A percentile compares a stretch with the other conserved stretches of the same genome.
Evolutionary conservation across 1,140 invertebrate species (phyloP).

Genomic region (Euwallacea fornicatus): DNA sequence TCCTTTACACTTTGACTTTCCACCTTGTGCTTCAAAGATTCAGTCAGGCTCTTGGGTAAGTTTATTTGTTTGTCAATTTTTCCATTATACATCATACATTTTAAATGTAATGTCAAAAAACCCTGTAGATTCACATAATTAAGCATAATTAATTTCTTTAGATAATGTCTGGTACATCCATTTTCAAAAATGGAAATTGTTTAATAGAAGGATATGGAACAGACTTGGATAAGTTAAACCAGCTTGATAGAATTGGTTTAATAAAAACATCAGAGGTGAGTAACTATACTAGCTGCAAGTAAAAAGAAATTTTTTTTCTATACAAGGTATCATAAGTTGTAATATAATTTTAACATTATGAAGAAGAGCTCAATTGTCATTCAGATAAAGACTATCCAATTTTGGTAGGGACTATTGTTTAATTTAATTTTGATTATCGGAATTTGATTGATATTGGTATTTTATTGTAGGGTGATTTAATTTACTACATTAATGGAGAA

Average conservation of each 20-base stretch:
- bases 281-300: too few relatives aligned
- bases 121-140: not conserved
- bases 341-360: constrained; percentile 30
- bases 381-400: too few relatives aligned
- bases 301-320: too few relatives aligned
- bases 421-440: too few relatives aligned
- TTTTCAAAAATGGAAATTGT: constrained; percentile 80
- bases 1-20: constrained; percentile 78
- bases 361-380: not conserved
- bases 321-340: too few relatives aligned
- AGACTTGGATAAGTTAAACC: constrained; percentile 79
- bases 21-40: constrained; percentile 81
- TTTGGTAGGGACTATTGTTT: too few relatives aligned
- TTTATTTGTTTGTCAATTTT: not conserved
- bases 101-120: not conserved
- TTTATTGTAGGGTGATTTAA: constrained; percentile 69
- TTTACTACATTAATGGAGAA: constrained; percentile 88
- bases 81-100: not conserved
- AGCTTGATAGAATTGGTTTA: constrained; percentile 83
- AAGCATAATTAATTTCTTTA: constrained; percentile 44
- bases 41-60: constrained; percentile 82
- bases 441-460: too few relatives aligned
- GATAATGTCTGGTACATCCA: constrained; percentile 82
- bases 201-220: constrained; percentile 82
- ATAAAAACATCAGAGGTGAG: constrained; percentile 75